phyloP scores from a whole-genome alignment of 1,140 invertebrate species.

The Steinernema khuongi region DNA sequence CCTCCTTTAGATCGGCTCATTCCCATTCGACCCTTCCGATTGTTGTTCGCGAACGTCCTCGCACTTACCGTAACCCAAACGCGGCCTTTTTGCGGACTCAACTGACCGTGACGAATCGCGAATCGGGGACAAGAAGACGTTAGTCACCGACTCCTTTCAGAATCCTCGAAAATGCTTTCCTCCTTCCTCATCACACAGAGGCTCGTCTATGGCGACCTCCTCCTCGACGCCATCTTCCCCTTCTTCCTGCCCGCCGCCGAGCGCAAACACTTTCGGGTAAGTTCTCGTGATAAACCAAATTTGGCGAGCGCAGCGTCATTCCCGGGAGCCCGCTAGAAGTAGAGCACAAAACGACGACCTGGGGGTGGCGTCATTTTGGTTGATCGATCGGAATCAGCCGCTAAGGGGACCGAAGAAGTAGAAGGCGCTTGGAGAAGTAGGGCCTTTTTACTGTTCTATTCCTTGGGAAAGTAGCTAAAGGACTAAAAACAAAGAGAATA shows the following conservation, averaged over 20 bases:
- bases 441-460: no score
- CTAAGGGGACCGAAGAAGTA: no score
- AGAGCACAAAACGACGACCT: background rate
- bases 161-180: background rate
- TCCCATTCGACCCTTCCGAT: background rate
- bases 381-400: no score
- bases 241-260: background rate
- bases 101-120: background rate
- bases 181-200: background rate
- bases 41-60: background rate
- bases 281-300: no score
- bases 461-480: no score
- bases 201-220: conserved; percentile 5
- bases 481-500: no score
- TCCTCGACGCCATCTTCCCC: background rate
- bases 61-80: background rate
- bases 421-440: no score
- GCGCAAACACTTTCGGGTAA: conserved; percentile 7
- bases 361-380: no score
- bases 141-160: background rate
- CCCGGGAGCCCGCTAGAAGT: background rate
- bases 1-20: no score
- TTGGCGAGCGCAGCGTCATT: no score
- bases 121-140: background rate
- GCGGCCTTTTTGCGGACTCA: background rate